Evolutionary conservation across 1,140 invertebrate species (phyloP), one percentile per base, ranked within the genome.

Genomic region (Parasteatoda tepidariorum): DNA sequence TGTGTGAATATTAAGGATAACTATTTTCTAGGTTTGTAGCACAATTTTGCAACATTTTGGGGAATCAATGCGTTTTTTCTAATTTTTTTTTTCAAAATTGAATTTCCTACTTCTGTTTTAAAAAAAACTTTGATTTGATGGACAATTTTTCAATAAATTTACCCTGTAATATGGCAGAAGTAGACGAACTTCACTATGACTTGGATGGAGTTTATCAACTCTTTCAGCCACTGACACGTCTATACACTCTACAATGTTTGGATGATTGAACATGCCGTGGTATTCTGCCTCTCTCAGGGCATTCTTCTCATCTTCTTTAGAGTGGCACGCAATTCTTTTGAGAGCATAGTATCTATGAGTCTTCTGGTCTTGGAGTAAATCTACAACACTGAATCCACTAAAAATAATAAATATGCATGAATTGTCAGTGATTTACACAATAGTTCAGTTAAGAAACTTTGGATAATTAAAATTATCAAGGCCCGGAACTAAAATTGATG

Each of bases 311-410:
- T 97, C 95, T 83, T 95, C 94, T 84, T 92, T 90, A 71, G 93
- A 92, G 89, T 96, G 94, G 88, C 94, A 95, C 57, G 92, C 91
- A 59, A 96, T 95, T 86, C 94, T 92, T 89, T 97, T 97, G 48
- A 96, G 88, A 13, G 95, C 95, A 91, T 92, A 96, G 76, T 91
- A 90, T 84, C 93, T 92, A 85, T 92, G 92, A 11, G 91, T 93
- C n/a, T 89, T 79, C n/a, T 89, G 86, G 89, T 95, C 93, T 88
- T 96, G 93, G 2, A 94, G 92, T 84, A 96, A 89, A 86, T 94
- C 92, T 74, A 97, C 94, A 81, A 92, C 92, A 87, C 95, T 96
- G 87, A 96, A 96, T 24, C 95, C 95, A 30, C 95, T 96, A 88
- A 83, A 92, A 90, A 86, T 76, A 86, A 86, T 61, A 61, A 61